These are phyloP conservation scores for Pseudopipra pipra DNA, from an alignment of 2,113 vertebrate species.

Conservation along the genomic window DNA sequence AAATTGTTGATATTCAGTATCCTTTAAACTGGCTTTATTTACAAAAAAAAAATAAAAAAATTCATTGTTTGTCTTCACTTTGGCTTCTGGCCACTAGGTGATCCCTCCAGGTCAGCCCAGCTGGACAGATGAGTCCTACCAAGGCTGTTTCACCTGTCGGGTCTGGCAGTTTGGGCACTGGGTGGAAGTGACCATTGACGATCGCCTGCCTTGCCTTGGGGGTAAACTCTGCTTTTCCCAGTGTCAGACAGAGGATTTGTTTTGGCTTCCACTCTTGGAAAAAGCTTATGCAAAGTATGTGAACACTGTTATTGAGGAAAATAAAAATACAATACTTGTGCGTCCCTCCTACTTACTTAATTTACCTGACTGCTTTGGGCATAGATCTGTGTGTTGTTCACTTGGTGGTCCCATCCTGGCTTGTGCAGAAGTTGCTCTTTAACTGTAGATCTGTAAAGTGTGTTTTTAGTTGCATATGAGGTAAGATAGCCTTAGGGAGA, in stretches of 20 bases:
- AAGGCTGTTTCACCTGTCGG: constrained; percentile 83
- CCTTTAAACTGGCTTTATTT: neutral
- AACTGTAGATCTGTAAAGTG: neutral
- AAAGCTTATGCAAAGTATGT: constrained; percentile 97
- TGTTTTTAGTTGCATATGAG: neutral
- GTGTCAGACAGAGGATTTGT: constrained; percentile 85
- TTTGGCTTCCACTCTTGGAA: constrained; percentile 94
- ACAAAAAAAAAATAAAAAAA: too few species aligned
- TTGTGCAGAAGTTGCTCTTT: neutral
- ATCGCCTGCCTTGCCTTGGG: constrained; percentile 89
- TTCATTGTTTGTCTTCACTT: neutral
- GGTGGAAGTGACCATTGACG: constrained; percentile 88
- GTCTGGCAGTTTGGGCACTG: constrained; percentile 91
- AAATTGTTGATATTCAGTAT: neutral
- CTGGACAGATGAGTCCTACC: constrained; percentile 84
- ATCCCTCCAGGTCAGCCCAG: constrained; percentile 84
- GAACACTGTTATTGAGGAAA: neutral
- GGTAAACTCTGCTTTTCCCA: constrained; percentile 90
- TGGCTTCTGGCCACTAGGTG: constrained; percentile 74
- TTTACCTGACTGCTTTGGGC: neutral
- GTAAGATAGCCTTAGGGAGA: neutral
- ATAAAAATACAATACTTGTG: neutral
- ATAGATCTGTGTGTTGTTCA: neutral
- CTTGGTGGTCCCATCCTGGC: neutral
- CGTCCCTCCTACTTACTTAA: neutral